Evolutionary conservation across 2,113 vertebrate genomes (phyloP).

Genomic region (Plectropomus leopardus): DNA sequence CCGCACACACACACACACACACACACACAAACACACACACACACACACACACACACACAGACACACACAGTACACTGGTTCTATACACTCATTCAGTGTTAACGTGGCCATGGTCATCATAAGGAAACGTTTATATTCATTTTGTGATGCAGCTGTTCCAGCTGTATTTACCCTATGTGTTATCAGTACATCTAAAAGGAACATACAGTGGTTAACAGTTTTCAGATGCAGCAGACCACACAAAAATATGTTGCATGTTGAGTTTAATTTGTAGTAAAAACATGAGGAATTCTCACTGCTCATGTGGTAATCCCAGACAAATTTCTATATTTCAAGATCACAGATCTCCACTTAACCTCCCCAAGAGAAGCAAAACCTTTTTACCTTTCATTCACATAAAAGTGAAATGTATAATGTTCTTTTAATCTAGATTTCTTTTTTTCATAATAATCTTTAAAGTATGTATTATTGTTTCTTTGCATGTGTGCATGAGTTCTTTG

Average conservation of each 20-base stretch:
- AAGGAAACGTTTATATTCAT: constrained; percentile 42
- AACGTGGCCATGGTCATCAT: constrained; percentile 18
- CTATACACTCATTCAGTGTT: constrained; percentile 15
- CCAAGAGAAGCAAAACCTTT: background rate
- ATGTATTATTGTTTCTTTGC: too few relatives aligned
- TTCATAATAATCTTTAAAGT: background rate
- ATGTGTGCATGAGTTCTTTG: too few relatives aligned
- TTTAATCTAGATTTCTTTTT: background rate
- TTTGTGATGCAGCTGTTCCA: constrained; percentile 24
- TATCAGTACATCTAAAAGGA: constrained; percentile 20
- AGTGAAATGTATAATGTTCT: too few relatives aligned
- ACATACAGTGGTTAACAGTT: background rate
- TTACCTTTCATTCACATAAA: too few relatives aligned
- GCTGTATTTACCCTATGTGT: constrained; percentile 27
- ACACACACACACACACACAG: constrained; percentile 28
- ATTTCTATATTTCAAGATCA: background rate
- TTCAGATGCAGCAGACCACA: constrained; percentile 18
- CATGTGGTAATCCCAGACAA: background rate
- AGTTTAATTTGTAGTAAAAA: constrained; percentile 3
- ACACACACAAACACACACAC: too few relatives aligned
- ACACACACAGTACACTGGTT: constrained; percentile 16
- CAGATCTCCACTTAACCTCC: background rate
- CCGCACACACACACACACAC: constrained; percentile 5
- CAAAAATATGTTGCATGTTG: background rate
- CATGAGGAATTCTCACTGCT: background rate